Conservation (phyloP, 2,888 invertebrate species). For the Drosophila nr. perissopoda region DNA sequence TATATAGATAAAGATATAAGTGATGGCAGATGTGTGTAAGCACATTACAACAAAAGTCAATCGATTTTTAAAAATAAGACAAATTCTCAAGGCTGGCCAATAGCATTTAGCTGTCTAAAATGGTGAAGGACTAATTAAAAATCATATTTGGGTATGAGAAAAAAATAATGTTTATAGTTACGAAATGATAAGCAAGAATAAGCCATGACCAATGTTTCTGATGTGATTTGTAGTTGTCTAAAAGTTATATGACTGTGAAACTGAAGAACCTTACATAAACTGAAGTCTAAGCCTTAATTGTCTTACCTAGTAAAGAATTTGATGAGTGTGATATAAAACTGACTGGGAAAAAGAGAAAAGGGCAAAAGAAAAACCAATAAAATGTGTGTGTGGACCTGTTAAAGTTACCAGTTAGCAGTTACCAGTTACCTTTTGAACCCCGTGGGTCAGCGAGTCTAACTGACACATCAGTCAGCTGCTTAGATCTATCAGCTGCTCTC, state of each 20-base stretch:
- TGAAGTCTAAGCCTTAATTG: neutral
- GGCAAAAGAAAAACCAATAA: neutral
- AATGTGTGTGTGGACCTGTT: conserved; percentile 29
- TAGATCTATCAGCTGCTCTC: conserved; percentile 15
- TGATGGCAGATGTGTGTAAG: neutral
- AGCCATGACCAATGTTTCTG: neutral
- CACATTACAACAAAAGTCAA: neutral
- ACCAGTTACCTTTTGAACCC: conserved; percentile 14
- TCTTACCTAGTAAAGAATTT: neutral
- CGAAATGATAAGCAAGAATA: neutral
- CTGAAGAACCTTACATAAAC: neutral
- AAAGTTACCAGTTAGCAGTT: neutral
- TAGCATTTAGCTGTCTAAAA: neutral
- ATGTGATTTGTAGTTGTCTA: neutral
- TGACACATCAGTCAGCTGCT: conserved; percentile 19
- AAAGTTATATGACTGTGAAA: neutral
- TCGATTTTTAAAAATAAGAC: neutral
- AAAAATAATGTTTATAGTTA: neutral
- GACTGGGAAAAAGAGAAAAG: conserved; percentile 16
- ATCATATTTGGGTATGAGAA: neutral
- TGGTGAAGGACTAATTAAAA: neutral
- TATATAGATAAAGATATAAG: neutral
- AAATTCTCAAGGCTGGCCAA: neutral
- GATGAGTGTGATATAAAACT: conserved; percentile 3
- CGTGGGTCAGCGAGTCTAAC: conserved; percentile 15